A percentile compares a stretch with the other conserved stretches of the same genome.
phyloP scores from a whole-genome alignment of 2,113 vertebrate genomes.

The Solea senegalensis region DNA sequence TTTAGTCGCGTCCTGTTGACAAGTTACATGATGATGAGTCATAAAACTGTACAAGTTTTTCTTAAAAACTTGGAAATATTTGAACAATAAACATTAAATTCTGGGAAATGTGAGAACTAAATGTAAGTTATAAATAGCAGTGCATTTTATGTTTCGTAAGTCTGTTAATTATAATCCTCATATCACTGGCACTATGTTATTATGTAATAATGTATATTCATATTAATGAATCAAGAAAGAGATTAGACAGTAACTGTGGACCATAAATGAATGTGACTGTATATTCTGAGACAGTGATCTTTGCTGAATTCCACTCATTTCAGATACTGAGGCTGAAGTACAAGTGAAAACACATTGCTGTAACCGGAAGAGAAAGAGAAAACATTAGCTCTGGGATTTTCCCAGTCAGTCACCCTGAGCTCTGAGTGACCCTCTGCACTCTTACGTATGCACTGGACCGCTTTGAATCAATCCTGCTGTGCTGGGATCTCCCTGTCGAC shows the following conservation, averaged over 20 bases:
- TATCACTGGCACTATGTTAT: background rate
- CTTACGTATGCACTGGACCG: constrained; percentile 21
- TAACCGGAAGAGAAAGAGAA: background rate
- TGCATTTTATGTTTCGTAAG: too few relatives aligned
- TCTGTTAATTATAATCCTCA: too few relatives aligned
- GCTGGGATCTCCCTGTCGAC: background rate
- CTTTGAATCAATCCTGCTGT: constrained; percentile 31
- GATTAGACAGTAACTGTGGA: too few relatives aligned
- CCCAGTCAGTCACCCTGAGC: background rate
- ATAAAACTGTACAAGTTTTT: background rate
- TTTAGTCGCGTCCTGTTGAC: constrained; percentile 35
- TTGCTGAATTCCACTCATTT: too few relatives aligned
- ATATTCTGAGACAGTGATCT: too few relatives aligned
- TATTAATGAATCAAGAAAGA: background rate
- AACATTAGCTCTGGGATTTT: background rate
- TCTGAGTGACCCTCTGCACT: constrained; percentile 3
- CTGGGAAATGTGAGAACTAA: too few relatives aligned
- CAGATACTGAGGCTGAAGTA: too few relatives aligned
- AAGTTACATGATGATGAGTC: background rate
- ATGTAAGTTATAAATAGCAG: too few relatives aligned
- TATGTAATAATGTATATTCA: background rate
- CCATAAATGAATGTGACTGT: too few relatives aligned
- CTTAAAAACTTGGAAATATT: background rate
- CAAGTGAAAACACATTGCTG: background rate
- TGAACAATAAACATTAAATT: background rate